These are phyloP conservation scores for Drosophila persimilis DNA, from an alignment of 1,140 invertebrate genomes.

Conservation along the genomic window DNA sequence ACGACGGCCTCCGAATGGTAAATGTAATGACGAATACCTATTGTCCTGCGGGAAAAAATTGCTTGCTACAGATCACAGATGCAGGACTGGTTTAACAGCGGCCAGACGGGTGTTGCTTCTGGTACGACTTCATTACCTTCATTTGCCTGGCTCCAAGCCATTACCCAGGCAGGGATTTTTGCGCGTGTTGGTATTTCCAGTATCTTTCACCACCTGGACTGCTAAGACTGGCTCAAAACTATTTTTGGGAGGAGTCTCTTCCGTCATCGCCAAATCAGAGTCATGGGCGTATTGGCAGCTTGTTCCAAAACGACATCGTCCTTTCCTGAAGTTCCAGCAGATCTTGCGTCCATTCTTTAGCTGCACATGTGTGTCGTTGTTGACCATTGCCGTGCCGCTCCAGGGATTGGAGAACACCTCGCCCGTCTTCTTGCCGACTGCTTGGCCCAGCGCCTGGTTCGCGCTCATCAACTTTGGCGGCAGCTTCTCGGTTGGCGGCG, in stretches of 20 bases:
- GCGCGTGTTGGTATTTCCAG: slow-evolving; percentile 83
- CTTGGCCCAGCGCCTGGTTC: slow-evolving; percentile 46
- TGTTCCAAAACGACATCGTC: slow-evolving; percentile 94
- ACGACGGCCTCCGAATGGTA: slow-evolving; percentile 50
- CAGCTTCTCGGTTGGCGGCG: too few species aligned
- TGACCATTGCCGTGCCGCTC: slow-evolving; percentile 97
- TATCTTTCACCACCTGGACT: neutral
- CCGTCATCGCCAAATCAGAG: slow-evolving; percentile 86
- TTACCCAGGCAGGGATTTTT: slow-evolving; percentile 91
- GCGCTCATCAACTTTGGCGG: too few species aligned
- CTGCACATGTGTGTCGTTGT: slow-evolving; percentile 88
- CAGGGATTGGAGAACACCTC: slow-evolving; percentile 93
- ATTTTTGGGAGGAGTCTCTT: neutral
- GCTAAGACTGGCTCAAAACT: slow-evolving; percentile 4
- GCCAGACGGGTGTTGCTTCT: slow-evolving; percentile 65
- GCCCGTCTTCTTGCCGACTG: slow-evolving; percentile 49
- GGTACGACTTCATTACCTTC: slow-evolving; percentile 90
- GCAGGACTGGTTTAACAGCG: slow-evolving; percentile 67
- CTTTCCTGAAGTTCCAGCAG: slow-evolving; percentile 96
- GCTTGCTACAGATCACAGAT: slow-evolving; percentile 52
- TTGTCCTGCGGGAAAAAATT: slow-evolving; percentile 33
- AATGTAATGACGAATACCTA: slow-evolving; percentile 57
- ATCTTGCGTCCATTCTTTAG: slow-evolving; percentile 94
- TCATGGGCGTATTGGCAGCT: slow-evolving; percentile 97
- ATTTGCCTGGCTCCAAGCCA: slow-evolving; percentile 91